These are phyloP conservation scores for Capromys pilorides DNA, from an alignment of 2,797 vertebrate genomes.

Conservation along the genomic window DNA sequence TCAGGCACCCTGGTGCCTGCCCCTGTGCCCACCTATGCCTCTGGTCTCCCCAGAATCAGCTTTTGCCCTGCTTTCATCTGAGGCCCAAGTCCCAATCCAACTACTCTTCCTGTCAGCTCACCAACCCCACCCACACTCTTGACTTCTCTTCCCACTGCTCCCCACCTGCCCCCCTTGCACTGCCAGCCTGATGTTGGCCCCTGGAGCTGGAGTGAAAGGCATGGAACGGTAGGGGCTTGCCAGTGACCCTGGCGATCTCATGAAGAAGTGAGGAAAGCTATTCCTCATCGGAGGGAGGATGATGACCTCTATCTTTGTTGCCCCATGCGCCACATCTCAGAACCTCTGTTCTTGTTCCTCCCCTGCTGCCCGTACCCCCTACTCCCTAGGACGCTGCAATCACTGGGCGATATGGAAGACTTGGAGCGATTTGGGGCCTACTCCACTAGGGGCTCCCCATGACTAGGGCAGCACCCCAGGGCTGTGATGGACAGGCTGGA, in stretches of 20 bases:
- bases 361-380: background rate
- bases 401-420: background rate
- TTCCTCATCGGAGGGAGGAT: background rate
- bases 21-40: background rate
- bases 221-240: background rate
- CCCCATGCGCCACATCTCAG: no score
- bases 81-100: background rate
- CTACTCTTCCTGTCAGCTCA: background rate
- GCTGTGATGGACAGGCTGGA: background rate
- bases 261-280: background rate
- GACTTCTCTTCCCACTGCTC: background rate
- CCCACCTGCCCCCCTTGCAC: background rate
- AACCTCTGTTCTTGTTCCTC: background rate
- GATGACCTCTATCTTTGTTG: no score
- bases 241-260: background rate
- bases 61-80: background rate
- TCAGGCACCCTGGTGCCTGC: background rate
- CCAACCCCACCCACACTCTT: background rate
- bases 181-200: background rate
- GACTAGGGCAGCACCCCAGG: background rate
- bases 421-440: background rate
- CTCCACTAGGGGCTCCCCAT: background rate
- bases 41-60: background rate
- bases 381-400: background rate
- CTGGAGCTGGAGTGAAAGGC: background rate